Conservation (phyloP, 1,140 invertebrate species). For the Drosophila elegans region DNA sequence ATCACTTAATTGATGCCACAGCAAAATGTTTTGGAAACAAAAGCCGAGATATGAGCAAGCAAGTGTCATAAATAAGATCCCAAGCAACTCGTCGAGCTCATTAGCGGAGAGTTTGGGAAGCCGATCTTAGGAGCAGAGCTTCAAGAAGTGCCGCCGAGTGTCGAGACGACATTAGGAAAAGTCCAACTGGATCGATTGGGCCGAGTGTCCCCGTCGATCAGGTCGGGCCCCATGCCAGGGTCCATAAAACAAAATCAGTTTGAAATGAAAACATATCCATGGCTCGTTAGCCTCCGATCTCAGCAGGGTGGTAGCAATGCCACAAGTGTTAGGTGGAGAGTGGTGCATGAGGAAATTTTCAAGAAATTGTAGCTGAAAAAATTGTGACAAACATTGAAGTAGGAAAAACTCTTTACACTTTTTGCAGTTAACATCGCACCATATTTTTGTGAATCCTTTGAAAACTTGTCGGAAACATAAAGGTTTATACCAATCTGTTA, state of each 20-base stretch:
- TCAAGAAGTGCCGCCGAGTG: constrained; percentile 6
- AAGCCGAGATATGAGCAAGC: constrained; percentile 58
- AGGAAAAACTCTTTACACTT: background rate
- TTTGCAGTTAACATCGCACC: no score
- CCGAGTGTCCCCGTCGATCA: constrained; percentile 38
- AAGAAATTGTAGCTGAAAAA: background rate
- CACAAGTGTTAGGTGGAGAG: constrained; percentile 20
- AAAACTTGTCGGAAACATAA: no score
- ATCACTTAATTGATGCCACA: constrained; percentile 69
- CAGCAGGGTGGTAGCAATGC: constrained; percentile 41
- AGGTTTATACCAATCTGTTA: no score
- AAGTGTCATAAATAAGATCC: constrained; percentile 63
- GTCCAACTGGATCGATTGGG: constrained; percentile 29
- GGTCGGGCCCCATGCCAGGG: constrained; percentile 48
- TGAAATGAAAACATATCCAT: constrained; percentile 58
- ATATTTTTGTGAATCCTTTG: no score
- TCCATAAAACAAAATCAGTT: constrained; percentile 57
- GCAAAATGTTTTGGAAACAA: constrained; percentile 78
- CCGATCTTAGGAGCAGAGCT: constrained; percentile 10
- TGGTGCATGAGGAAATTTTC: constrained; percentile 17
- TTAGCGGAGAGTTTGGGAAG: constrained; percentile 42
- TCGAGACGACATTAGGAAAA: constrained; percentile 13
- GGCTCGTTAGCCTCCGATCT: constrained; percentile 47
- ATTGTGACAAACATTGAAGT: background rate
- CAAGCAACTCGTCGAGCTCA: constrained; percentile 58